phyloP scores from a whole-genome alignment of 2,888 invertebrate genomes.

The Platerodrilus igneus region DNA sequence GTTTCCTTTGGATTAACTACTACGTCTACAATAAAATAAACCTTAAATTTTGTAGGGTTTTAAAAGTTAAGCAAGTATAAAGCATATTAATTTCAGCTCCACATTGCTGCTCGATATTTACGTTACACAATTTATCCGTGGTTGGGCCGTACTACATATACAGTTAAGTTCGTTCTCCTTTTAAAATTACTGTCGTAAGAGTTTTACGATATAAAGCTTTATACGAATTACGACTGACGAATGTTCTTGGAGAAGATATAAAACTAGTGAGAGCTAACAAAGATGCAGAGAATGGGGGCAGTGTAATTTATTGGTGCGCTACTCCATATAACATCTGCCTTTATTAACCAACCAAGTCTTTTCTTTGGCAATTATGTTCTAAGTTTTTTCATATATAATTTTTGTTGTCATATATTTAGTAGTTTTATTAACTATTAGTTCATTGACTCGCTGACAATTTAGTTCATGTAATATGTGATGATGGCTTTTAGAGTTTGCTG shows the following conservation, averaged over 20 bases:
- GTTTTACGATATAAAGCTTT: conserved; percentile 23
- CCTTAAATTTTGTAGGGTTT: no score
- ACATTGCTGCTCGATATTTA: no score
- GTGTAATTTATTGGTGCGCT: conserved; percentile 13
- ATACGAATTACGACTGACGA: conserved; percentile 13
- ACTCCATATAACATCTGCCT: conserved; percentile 45
- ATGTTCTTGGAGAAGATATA: conserved; percentile 9
- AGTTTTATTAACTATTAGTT: conserved; percentile 27
- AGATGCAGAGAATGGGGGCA: conserved; percentile 19
- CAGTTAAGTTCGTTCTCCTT: conserved; percentile 43
- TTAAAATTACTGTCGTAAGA: conserved; percentile 29
- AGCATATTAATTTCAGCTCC: no score
- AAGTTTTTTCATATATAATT: conserved; percentile 26
- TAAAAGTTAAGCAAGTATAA: no score
- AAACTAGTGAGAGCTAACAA: conserved; percentile 21
- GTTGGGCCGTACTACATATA: conserved; percentile 37
- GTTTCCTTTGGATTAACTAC: no score
- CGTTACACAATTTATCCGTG: no score
- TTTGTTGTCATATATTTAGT: conserved; percentile 23
- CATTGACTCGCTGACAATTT: conserved; percentile 29
- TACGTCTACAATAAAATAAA: no score
- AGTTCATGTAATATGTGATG: no score
- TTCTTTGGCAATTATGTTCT: conserved; percentile 41
- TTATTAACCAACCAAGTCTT: conserved; percentile 46
- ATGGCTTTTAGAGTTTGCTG: no score